Base-by-base conservation (phyloP, 1,140 invertebrate species). In the Stegodyphus dumicola region DNA sequence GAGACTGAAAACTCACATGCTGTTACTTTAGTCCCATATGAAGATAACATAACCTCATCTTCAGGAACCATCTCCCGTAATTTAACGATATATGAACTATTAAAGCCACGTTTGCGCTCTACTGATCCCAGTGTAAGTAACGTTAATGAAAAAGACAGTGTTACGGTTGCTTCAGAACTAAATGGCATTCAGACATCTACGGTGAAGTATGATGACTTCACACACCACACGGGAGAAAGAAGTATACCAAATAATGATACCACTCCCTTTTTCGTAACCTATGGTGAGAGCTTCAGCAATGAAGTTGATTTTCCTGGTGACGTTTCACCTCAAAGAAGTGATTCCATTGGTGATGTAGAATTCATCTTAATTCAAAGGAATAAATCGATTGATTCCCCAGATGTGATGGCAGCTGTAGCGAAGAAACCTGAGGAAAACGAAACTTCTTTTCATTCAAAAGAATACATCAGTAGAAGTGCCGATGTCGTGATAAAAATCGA, bases 21-120 rank as follows among this genome's bases (percentile, higher is more conserved):
- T 33, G 33, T 33, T 33, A 1, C 33, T 33, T 33, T 33, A 33
- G 3, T 33, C 33, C 3, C 33, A 33, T 33, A 33, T 33, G 33
- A 33, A 33, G 33, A 33, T 33, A 33, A 33, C 33, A 33, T 1
- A 33, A 1, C 33, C 33, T 33, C 3, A 33, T 3, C 33, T 33
- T 33, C 33, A 33, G 33, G 33, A 33, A 33, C 33, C 33, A 33
- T 33, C 33, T 33, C 33, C 33, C 33, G 33, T 60, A 77, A 77
- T 15, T n/a, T 77, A n/a, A 65, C 75, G 15, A 64, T 83, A 65
- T 83, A 83, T 54, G 70, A 83, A 15, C 11, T 71, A 18, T 60
- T 83, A 6, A 60, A 71, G 1, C 80, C 80, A 7, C 54, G 71
- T 15, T 60, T 83, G 10, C 15, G 60, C 0, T 49, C 77, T 52